Evolutionary conservation across 30 jellyfish, hydroid and myxozoan species (phyloP).

Genomic region (Aurelia sp.): DNA sequence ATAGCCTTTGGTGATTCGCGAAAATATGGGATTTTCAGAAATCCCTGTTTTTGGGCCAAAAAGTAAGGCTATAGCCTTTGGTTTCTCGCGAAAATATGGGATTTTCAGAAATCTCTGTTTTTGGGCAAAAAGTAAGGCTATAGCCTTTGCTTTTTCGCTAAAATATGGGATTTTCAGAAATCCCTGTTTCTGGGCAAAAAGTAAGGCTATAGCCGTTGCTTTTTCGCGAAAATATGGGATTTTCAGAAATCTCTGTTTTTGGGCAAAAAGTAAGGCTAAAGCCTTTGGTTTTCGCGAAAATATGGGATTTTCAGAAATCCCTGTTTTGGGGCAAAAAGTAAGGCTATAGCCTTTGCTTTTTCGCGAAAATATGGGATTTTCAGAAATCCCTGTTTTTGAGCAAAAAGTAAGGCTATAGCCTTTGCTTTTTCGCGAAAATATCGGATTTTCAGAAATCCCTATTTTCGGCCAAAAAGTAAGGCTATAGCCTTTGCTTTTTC

Average conservation of each 20-base stretch:
- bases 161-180: neutral
- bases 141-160: neutral
- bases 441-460: too few species aligned
- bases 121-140: neutral
- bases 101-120: neutral
- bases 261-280: neutral
- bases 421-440: too few species aligned
- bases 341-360: conserved; percentile 1
- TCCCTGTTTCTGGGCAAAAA: neutral
- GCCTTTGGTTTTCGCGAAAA: neutral
- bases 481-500: too few species aligned
- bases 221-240: neutral
- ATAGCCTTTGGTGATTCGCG: neutral
- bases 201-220: neutral
- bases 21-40: neutral
- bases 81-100: neutral
- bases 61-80: neutral
- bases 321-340: neutral
- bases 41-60: neutral
- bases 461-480: too few species aligned
- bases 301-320: neutral
- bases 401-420: too few species aligned
- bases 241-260: neutral
- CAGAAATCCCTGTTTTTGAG: neutral
- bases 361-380: neutral